Evolutionary conservation across 2,888 invertebrate genomes (phyloP).

Genomic region (Neoscelio sp.): DNA sequence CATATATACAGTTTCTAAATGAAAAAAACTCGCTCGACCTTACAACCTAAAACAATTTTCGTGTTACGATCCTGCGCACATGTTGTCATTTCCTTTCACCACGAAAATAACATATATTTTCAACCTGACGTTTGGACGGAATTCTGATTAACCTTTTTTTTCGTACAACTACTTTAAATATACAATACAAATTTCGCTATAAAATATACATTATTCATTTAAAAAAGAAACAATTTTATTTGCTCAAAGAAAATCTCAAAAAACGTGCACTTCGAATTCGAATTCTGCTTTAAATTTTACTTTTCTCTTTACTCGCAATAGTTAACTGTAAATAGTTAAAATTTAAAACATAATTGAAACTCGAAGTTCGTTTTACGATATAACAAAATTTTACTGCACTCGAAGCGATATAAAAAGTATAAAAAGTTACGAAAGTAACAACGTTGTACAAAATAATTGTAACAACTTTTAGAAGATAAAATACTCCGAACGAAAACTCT

Average conservation of each 20-base stretch:
- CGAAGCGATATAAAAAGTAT: background rate
- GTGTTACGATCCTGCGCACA: slow-evolving; percentile 44
- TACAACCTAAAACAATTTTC: slow-evolving; percentile 34
- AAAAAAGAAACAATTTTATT: too few species aligned
- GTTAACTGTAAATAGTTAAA: too few species aligned
- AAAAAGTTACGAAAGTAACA: too few species aligned
- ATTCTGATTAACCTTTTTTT: slow-evolving; percentile 50
- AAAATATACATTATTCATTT: background rate
- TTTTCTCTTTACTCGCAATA: too few species aligned
- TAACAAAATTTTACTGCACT: background rate
- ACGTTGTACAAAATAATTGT: too few species aligned
- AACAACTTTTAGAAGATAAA: background rate
- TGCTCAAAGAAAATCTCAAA: background rate
- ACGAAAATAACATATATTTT: slow-evolving; percentile 17
- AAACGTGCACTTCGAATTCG: background rate
- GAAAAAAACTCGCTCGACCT: slow-evolving; percentile 5
- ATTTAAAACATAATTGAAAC: too few species aligned
- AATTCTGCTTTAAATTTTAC: too few species aligned
- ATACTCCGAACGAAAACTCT: too few species aligned
- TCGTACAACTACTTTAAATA: slow-evolving; percentile 2
- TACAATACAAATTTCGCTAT: slow-evolving; percentile 2
- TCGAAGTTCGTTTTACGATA: background rate
- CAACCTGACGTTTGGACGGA: slow-evolving; percentile 66
- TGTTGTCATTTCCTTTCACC: slow-evolving; percentile 6
- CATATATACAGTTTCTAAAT: slow-evolving; percentile 8